Evolutionary conservation across 2,113 vertebrate species (phyloP), one percentile per base, ranked within the genome.

Genomic region (Furnarius figulus): DNA sequence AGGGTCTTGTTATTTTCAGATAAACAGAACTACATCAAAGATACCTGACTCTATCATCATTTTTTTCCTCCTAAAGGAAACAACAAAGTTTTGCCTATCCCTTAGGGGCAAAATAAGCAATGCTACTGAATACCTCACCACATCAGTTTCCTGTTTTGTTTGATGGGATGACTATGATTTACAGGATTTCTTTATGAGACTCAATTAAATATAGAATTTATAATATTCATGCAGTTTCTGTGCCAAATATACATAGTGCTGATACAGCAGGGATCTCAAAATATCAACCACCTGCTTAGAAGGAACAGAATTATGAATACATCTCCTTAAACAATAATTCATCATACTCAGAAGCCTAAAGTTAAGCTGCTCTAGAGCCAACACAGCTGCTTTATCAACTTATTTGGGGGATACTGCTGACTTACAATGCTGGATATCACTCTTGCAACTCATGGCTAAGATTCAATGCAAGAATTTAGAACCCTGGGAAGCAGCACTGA

Each of bases 241-340:
- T 96, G 88, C 95, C 95, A 96, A 96, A 96, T 96, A 96, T 96
- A 95, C 93, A 86, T 72, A 95, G 77, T 96, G 96, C 96, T 97
- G 96, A 96, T 95, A 71, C 95, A 96, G 93, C 96, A 96, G 93
- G 90, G 92, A 95, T 90, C 95, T 93, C 96, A 94, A 96, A 97
- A 97, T 96, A 96, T 85, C 93, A 97, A 85, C 85, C 96, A 97
- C 95, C 96, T 97, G 96, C 96, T 95, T 97, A 90, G 88, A 88
- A 96, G 95, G 76, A 96, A 75, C 88, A 6, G 83, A 89, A 88
- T 96, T 94, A 92, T 81, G 96, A 96, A 96, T 92, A 75, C 88
- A 93, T 96, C 92, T 96, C 85, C 90, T 96, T 95, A 96, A 95
- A 92, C 95, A 96, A 97, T 92, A 96, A 96, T 97, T 97, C 93